phyloP scores from a whole-genome alignment of 2,113 vertebrate species.

The Speoplatyrhinus poulsoni region DNA sequence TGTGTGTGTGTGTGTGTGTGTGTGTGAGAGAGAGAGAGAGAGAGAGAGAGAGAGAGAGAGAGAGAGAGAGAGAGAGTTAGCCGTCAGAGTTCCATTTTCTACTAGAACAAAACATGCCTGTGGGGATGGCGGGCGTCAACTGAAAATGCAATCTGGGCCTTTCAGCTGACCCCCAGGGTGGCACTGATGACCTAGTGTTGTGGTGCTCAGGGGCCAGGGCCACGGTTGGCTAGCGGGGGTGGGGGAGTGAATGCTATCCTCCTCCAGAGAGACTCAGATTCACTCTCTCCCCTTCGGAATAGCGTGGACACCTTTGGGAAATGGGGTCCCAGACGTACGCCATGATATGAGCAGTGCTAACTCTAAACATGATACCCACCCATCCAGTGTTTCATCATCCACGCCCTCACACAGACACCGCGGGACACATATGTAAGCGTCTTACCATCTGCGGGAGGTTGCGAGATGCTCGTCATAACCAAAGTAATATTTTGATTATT shows the following conservation, averaged over 20 bases:
- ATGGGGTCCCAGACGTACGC: slow-evolving; percentile 32
- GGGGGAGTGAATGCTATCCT: slow-evolving; percentile 63
- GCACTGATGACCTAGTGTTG: slow-evolving; percentile 36
- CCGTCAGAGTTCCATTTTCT: slow-evolving; percentile 58
- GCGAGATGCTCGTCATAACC: too few relatives aligned
- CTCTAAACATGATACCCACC: slow-evolving; percentile 22
- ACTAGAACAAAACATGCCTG: slow-evolving; percentile 72
- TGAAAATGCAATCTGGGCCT: slow-evolving; percentile 72
- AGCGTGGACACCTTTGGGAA: slow-evolving; percentile 43
- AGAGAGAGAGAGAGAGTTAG: neutral
- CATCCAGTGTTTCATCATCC: slow-evolving; percentile 23
- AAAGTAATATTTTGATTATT: too few relatives aligned
- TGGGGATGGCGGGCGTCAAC: slow-evolving; percentile 64
- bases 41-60: neutral
- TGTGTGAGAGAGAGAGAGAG: neutral
- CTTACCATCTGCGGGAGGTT: too few relatives aligned
- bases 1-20: too few relatives aligned
- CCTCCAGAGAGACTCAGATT: slow-evolving; percentile 57
- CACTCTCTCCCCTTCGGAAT: slow-evolving; percentile 36
- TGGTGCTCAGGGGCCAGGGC: neutral
- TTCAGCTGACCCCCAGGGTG: slow-evolving; percentile 59
- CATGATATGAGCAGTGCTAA: slow-evolving; percentile 34
- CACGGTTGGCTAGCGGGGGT: slow-evolving; percentile 5
- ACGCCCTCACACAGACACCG: slow-evolving; percentile 1
- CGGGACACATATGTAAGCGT: neutral